These are phyloP conservation scores for Nerophis lumbriciformis DNA, from an alignment of 2,113 vertebrate species.

Conservation along the genomic window DNA sequence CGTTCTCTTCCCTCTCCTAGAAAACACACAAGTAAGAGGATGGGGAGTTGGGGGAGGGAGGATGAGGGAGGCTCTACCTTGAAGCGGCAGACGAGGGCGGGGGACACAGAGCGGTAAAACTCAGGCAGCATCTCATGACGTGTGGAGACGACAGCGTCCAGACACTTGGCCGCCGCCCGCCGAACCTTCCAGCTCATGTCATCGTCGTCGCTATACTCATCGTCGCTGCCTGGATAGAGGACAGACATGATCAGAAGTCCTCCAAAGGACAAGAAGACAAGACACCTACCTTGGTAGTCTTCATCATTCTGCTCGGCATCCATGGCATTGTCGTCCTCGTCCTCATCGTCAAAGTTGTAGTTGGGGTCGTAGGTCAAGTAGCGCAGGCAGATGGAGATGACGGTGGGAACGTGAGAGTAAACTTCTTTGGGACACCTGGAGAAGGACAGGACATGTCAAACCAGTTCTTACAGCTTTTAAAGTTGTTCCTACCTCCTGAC, in stretches of 20 bases:
- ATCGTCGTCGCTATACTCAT: slow-evolving; percentile 97
- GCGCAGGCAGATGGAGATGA: slow-evolving; percentile 97
- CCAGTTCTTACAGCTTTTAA: background rate
- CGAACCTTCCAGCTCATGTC: slow-evolving; percentile 99
- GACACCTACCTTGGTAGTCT: slow-evolving; percentile 90
- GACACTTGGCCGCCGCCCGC: slow-evolving; percentile 91
- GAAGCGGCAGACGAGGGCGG: slow-evolving; percentile 92
- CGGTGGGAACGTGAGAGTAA: slow-evolving; percentile 93
- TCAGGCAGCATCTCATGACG: slow-evolving; percentile 98
- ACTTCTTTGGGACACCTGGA: slow-evolving; percentile 96
- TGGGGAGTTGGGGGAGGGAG: background rate
- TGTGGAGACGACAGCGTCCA: slow-evolving; percentile 94
- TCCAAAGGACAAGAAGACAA: background rate
- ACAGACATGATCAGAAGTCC: background rate
- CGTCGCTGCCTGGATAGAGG: slow-evolving; percentile 83
- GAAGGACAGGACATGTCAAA: background rate
- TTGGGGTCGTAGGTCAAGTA: slow-evolving; percentile 98
- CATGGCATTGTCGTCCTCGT: slow-evolving; percentile 98
- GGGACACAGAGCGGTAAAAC: slow-evolving; percentile 95
- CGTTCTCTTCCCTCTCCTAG: slow-evolving; percentile 92
- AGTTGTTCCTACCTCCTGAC: slow-evolving; percentile 80
- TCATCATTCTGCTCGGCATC: slow-evolving; percentile 94
- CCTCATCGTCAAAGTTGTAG: slow-evolving; percentile 98
- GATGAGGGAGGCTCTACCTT: slow-evolving; percentile 59
- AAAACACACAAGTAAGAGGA: background rate